Evolutionary conservation across 2,888 invertebrate species (phyloP), one percentile per base, ranked within the genome.

Genomic region (Ectemnius continuus): DNA sequence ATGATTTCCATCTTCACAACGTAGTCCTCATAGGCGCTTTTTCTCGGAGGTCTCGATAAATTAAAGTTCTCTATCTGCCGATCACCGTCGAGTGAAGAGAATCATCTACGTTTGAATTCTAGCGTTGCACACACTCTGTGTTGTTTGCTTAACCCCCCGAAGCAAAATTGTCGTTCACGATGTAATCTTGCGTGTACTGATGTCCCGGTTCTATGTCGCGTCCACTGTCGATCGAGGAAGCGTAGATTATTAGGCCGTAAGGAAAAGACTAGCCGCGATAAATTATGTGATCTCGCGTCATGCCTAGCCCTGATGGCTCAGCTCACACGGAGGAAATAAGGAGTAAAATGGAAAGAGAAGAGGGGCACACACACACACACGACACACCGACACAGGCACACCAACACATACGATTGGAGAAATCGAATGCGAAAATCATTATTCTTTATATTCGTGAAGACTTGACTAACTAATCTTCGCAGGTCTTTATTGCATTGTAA

Each of bases 11-110:
- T 81, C 76, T 77, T 36, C 36, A 80, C 70, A 72, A 84, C 70
- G 84, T 86, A 86, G 85, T 85, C 81, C 69, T 81, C 74, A 76
- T 84, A 84, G 85, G 79, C 71, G 81, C 83, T 84, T 86, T 11
- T 36, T 36, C 36, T 82, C 52, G 75, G 76, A 73, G 79, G 61
- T 69, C 73, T 80, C 71, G 74, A 70, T 8, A 36, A 36, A 36
- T 36, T 11, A 36, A 36, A 6, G 36, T 36, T 36, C 36, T 6
- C 36, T 11, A 36, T 36, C 36, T 11, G 36, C 36, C 36, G 36
- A 36, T 36, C 36, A 36, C 36, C 36, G 64, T 73, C 57, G 4
- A 75, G 46, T 77, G 68, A 72, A 75, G 67, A 36, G 36, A 36
- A 36, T 36, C 36, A 36, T 36, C 36, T 36, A 36, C 36, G 16